Conservation (phyloP, 2,113 vertebrate species). For the Sphaerodactylus townsendi region DNA sequence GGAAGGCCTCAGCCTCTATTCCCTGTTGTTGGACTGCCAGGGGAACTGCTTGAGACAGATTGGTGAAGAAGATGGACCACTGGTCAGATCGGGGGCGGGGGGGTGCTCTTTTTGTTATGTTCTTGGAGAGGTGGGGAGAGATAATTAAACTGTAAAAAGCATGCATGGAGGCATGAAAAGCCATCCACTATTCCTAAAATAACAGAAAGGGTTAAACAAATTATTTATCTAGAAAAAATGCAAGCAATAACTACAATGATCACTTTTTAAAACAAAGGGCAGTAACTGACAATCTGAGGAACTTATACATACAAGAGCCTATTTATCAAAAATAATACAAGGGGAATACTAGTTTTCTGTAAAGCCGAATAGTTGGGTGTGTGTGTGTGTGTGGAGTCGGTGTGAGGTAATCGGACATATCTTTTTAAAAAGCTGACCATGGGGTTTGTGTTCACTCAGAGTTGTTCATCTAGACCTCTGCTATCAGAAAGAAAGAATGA, state of each 20-base stretch:
- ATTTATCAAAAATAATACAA: constrained; percentile 55
- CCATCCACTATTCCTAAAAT: constrained; percentile 37
- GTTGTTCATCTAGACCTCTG: constrained; percentile 38
- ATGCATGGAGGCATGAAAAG: constrained; percentile 42
- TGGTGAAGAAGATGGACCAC: too few species aligned
- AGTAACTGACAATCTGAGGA: constrained; percentile 54
- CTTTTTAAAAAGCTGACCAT: constrained; percentile 35
- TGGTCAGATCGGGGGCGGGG: too few species aligned
- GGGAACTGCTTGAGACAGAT: too few species aligned
- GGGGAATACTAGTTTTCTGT: constrained; percentile 41
- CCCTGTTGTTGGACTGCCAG: too few species aligned
- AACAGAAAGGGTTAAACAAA: constrained; percentile 53
- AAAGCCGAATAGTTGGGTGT: constrained; percentile 38
- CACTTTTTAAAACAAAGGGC: constrained; percentile 32
- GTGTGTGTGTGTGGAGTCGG: constrained; percentile 2
- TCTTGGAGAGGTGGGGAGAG: neutral
- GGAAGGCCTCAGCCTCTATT: too few species aligned
- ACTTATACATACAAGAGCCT: constrained; percentile 45
- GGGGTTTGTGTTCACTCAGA: constrained; percentile 46
- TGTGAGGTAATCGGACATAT: constrained; percentile 14
- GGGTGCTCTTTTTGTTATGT: too few species aligned
- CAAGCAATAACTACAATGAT: constrained; percentile 41
- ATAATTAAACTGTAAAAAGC: constrained; percentile 28
- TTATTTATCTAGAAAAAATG: constrained; percentile 44
- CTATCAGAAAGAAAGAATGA: neutral